These are phyloP conservation scores for Oreochromis mossambicus DNA, from an alignment of 2,797 vertebrate genomes.

Conservation along the genomic window DNA sequence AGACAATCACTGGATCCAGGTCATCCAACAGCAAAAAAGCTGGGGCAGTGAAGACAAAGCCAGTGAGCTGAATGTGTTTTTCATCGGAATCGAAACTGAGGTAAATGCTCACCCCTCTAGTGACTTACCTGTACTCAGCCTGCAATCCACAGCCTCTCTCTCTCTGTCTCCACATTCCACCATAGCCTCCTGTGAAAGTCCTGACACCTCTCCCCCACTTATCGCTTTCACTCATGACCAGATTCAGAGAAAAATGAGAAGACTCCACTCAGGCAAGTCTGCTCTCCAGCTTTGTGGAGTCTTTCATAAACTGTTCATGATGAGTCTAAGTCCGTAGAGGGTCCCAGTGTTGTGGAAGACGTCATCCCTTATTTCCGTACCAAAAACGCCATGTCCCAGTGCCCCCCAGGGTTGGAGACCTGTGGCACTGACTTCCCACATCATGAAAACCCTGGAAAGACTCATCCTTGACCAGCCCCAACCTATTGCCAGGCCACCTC, in stretches of 20 bases:
- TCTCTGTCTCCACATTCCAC: background rate
- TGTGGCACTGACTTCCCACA: background rate
- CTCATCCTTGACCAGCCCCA: background rate
- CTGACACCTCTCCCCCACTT: background rate
- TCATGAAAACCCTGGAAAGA: background rate
- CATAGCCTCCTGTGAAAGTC: background rate
- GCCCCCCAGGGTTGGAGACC: background rate
- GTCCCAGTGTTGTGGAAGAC: background rate
- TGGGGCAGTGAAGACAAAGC: background rate
- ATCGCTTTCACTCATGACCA: background rate
- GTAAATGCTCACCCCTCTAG: background rate
- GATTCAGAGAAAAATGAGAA: background rate
- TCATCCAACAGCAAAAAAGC: background rate
- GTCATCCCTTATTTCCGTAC: background rate
- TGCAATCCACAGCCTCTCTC: background rate
- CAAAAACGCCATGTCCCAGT: background rate
- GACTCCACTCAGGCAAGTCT: background rate
- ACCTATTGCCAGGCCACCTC: background rate
- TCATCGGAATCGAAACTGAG: background rate
- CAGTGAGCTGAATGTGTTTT: background rate
- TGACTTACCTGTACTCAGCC: background rate
- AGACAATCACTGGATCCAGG: background rate
- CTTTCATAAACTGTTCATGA: background rate
- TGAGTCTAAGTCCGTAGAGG: background rate
- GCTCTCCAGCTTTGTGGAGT: background rate